These are phyloP conservation scores for Zhuqinia jingwanae DNA, from an alignment of 2,888 invertebrate genomes.

Conservation along the genomic window DNA sequence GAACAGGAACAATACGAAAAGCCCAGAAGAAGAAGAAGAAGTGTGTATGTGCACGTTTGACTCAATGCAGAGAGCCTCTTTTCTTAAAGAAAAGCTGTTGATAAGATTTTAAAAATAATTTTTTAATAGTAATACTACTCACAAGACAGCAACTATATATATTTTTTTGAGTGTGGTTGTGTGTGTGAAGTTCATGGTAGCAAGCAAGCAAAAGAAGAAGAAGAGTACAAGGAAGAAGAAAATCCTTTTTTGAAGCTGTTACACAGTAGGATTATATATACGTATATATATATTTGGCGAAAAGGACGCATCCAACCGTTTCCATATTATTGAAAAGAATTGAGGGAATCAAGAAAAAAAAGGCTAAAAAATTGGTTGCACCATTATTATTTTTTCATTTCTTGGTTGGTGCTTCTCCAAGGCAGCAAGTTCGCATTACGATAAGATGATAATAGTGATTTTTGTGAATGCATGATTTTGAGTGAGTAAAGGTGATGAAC, in stretches of 20 bases:
- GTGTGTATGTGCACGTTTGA: neutral
- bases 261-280: too few relatives aligned
- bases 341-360: slow-evolving; percentile 10
- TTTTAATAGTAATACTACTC: too few relatives aligned
- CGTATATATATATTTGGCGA: slow-evolving; percentile 23
- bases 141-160: neutral
- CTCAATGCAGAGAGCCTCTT: neutral
- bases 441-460: neutral
- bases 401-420: neutral
- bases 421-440: too few relatives aligned
- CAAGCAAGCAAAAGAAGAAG: slow-evolving; percentile 25
- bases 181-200: slow-evolving; percentile 42
- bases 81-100: neutral
- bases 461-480: neutral
- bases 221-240: slow-evolving; percentile 7
- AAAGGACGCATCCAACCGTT: slow-evolving; percentile 61
- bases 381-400: slow-evolving; percentile 19
- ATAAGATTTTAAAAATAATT: neutral
- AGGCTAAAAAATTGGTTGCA: slow-evolving; percentile 16
- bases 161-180: neutral
- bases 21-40: neutral
- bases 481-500: slow-evolving; percentile 8
- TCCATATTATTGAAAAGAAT: slow-evolving; percentile 45
- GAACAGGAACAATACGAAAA: slow-evolving; percentile 45
- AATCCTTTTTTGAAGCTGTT: neutral